Evolutionary conservation across 2,113 vertebrate species (phyloP).

Genomic region (Hepsetus odoe): DNA sequence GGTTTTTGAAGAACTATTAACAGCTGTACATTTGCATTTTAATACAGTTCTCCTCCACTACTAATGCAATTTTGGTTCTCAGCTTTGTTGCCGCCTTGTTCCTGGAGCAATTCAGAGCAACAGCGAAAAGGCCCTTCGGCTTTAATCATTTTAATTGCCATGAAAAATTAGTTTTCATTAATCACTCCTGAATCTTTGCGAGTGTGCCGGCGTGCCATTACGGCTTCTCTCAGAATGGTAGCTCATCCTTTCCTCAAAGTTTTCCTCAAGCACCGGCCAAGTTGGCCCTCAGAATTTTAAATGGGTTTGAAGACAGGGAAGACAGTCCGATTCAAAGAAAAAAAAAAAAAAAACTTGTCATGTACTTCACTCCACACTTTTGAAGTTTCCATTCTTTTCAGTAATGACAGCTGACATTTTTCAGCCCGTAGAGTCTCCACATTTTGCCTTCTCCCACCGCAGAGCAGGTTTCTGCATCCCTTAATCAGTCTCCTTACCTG

Average conservation of each 20-base stretch:
- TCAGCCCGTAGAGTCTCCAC: neutral
- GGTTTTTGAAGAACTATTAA: conserved; percentile 99
- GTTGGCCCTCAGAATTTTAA: conserved; percentile 35
- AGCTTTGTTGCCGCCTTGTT: conserved; percentile 90
- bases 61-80: conserved; percentile 96
- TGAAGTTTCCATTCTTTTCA: conserved; percentile 22
- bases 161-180: conserved; percentile 76
- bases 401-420: conserved; percentile 16
- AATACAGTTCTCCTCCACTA: conserved; percentile 96
- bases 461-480: neutral
- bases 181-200: conserved; percentile 71
- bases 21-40: conserved; percentile 99
- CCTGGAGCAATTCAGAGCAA: conserved; percentile 85
- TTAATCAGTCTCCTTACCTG: conserved; percentile 15
- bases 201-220: conserved; percentile 42
- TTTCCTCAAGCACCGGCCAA: conserved; percentile 26
- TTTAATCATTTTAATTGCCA: conserved; percentile 79
- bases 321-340: neutral
- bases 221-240: conserved; percentile 52
- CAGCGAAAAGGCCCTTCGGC: conserved; percentile 68
- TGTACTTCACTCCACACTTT: conserved; percentile 7
- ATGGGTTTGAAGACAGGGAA: neutral
- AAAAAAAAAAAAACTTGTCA: neutral
- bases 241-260: conserved; percentile 45
- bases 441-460: conserved; percentile 5